Evolutionary conservation across 2,888 invertebrate genomes (phyloP).

Genomic region (Athalia circularis): DNA sequence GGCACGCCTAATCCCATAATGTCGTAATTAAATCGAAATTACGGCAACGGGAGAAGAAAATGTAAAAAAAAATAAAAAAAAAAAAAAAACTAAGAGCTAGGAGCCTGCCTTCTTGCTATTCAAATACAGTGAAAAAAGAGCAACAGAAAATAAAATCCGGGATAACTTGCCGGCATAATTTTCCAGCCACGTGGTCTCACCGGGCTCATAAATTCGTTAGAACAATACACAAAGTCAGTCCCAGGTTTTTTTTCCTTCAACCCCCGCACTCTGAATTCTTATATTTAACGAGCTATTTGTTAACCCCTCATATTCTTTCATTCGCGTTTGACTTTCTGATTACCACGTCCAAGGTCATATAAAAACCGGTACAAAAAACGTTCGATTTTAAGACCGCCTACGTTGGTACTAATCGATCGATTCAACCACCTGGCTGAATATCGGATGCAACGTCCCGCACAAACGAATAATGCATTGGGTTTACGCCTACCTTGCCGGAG

Average conservation of each 20-base stretch:
- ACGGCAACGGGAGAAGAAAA: conserved; percentile 11
- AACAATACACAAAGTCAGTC: conserved; percentile 28
- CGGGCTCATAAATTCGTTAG: conserved; percentile 3
- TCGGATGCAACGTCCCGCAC: conserved; percentile 16
- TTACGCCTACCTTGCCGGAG: conserved; percentile 82
- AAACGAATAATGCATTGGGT: conserved; percentile 33
- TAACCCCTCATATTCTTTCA: too few species aligned
- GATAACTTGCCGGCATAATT: conserved; percentile 23
- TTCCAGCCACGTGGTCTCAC: conserved; percentile 1
- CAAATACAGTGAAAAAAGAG: neutral
- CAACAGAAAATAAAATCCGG: neutral
- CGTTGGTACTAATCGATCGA: neutral
- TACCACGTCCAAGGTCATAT: neutral
- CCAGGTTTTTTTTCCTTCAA: neutral
- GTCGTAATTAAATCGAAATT: conserved; percentile 35
- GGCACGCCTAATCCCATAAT: too few species aligned
- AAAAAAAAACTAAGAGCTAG: too few species aligned
- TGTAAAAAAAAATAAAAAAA: conserved; percentile 9
- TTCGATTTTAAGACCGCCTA: neutral
- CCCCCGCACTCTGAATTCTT: neutral
- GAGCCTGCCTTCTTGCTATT: conserved; percentile 12
- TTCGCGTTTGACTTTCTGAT: conserved; percentile 7
- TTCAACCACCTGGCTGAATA: conserved; percentile 10
- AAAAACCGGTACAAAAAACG: neutral
- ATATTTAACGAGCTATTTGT: too few species aligned